Evolutionary conservation across 1,140 invertebrate species (phyloP).

Genomic region (Archegozetes longisetosus): DNA sequence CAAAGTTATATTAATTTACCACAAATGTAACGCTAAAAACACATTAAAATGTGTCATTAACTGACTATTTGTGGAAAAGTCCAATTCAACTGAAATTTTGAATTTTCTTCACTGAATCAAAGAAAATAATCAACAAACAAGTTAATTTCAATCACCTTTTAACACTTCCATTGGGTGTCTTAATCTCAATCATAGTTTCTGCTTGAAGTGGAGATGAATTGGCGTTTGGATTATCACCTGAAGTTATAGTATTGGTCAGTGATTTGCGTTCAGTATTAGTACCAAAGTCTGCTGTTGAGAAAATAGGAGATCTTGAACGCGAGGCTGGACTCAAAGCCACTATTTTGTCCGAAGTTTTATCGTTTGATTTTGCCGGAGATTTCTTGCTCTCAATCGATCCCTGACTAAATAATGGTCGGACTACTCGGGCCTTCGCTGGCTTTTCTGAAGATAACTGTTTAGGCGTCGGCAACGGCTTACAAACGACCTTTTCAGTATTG

Average conservation of each 20-base stretch:
- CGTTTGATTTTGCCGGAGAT: too few relatives aligned
- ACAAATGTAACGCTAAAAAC: too few relatives aligned
- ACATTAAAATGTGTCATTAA: too few relatives aligned
- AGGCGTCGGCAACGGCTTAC: too few relatives aligned
- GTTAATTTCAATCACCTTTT: neutral
- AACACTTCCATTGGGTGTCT: neutral
- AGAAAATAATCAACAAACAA: too few relatives aligned
- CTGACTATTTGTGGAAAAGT: too few relatives aligned
- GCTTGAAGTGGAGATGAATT: neutral
- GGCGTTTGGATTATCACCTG: neutral
- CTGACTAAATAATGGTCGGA: too few relatives aligned
- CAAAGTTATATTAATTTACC: neutral
- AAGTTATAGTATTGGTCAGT: neutral
- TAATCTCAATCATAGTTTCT: neutral
- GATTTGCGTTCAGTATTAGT: neutral
- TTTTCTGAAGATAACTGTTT: too few relatives aligned
- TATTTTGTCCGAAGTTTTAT: neutral
- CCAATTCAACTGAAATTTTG: neutral
- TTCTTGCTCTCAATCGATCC: too few relatives aligned
- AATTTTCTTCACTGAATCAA: neutral
- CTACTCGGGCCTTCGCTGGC: too few relatives aligned
- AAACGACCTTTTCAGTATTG: neutral
- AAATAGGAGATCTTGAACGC: neutral
- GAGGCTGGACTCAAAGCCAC: neutral
- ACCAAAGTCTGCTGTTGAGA: neutral